Base-by-base conservation (phyloP, 1,140 invertebrate genomes). In the Sitophilus oryzae region DNA sequence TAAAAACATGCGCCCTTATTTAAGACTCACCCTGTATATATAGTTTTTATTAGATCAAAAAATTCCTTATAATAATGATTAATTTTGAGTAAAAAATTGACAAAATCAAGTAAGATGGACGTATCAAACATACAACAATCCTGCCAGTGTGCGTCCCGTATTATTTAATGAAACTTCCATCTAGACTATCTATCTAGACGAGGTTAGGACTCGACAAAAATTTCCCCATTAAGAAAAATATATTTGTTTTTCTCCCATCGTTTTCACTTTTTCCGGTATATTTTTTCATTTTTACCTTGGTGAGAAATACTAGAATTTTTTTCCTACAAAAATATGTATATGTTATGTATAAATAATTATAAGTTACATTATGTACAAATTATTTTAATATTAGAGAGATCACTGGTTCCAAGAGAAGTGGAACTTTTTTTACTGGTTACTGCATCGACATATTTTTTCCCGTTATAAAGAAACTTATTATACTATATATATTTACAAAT, bases 321-420 rank as follows among this genome's bases (percentile, higher is more conserved):
- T 38, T 38, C 14, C 55, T 57, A 57, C 55, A 57, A 57, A 57
- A 57, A 57, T 57, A 57, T 57, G 51, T 57, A 57, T 57, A 40
- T 42, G 37, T 51, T 53, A 56, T 51, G 38, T 61, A 61, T 53
- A 61, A 61, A 61, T 57, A 61, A 61, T 61, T 30, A 61, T 61
- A 61, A 58, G 53, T 58, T 56, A 58, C 48, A 47, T 50, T 61
- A 61, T 58, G 51, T 61, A 61, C 60, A 61, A 58, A 58, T 58
- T 51, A 61, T 60, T 53, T 25, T 55, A 58, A 58, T 40, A 54
- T 58, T 61, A 60, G 52, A 61, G 60, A 61, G 59, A 61, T 61
- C 59, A 61, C 51, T 58, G 19, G 51, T 54, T 57, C 55, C 55
- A 51, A 43, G 46, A 56, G 36, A 53, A 53, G 35, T 51, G 49